A percentile compares a stretch with the other conserved stretches of the same genome.
phyloP scores from a whole-genome alignment of 2,797 vertebrate genomes.

The Bryconaethiops microstoma region DNA sequence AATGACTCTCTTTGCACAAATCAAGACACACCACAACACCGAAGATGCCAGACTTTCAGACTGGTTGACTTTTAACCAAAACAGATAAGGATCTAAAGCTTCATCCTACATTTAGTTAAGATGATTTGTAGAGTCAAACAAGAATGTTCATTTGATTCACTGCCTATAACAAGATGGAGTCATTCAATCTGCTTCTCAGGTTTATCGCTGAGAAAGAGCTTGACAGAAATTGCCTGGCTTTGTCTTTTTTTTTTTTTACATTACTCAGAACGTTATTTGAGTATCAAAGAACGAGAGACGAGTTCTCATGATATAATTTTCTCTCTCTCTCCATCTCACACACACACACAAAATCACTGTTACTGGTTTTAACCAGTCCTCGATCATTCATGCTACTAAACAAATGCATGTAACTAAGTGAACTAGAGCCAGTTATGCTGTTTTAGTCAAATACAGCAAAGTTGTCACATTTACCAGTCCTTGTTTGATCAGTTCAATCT shows the following conservation, averaged over 20 bases:
- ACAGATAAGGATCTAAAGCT: neutral
- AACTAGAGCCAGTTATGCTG: too few species aligned
- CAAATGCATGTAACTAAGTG: too few species aligned
- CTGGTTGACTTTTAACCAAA: too few species aligned
- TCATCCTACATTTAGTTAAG: neutral
- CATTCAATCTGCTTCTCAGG: neutral
- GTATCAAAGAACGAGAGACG: neutral
- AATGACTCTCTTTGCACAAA: constrained; percentile 2
- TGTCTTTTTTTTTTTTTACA: too few species aligned
- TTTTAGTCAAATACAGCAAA: too few species aligned
- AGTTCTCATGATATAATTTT: neutral
- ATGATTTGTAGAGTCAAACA: neutral
- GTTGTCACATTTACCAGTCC: too few species aligned
- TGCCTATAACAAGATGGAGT: neutral
- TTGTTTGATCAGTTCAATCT: too few species aligned
- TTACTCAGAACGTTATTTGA: neutral
- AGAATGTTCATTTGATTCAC: neutral
- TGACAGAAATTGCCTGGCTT: neutral
- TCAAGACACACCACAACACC: neutral
- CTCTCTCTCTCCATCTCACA: too few species aligned
- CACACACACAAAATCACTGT: too few species aligned
- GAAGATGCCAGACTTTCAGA: too few species aligned
- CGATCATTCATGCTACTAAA: too few species aligned
- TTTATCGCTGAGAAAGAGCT: neutral
- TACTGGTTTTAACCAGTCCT: too few species aligned